These are phyloP conservation scores for Pantherophis alleghaniensis DNA, from an alignment of 2,797 vertebrate genomes.

Conservation along the genomic window DNA sequence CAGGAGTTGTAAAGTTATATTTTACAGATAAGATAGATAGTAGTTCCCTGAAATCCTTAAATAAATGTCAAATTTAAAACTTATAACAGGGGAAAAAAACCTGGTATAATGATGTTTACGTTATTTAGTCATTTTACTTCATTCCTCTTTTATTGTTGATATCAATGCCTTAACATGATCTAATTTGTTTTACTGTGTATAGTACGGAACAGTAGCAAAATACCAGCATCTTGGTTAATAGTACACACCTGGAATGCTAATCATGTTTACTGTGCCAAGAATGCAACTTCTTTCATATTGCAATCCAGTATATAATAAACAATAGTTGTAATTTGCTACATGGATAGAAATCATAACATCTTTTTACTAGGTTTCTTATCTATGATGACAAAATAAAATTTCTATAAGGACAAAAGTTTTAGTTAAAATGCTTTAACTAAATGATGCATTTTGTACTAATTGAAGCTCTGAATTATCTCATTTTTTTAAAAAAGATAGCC, in stretches of 20 bases:
- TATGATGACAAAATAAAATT: constrained; percentile 22
- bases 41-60: not conserved
- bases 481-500: not conserved
- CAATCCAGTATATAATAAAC: constrained; percentile 38
- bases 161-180: not conserved
- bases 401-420: not conserved
- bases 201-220: constrained; percentile 28
- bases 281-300: constrained; percentile 46
- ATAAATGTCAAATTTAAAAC: not conserved
- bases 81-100: too few relatives aligned
- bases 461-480: not conserved
- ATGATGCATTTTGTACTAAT: not conserved
- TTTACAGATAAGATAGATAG: not conserved
- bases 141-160: not conserved
- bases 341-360: constrained; percentile 40
- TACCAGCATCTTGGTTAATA: constrained; percentile 38
- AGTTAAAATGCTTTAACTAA: not conserved
- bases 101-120: not conserved
- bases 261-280: constrained; percentile 29
- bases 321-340: constrained; percentile 44
- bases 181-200: constrained; percentile 13
- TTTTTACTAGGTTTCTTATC: constrained; percentile 20
- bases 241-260: constrained; percentile 41
- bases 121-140: not conserved
- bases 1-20: not conserved